These are phyloP conservation scores for Saturnia pavonia DNA, from an alignment of 2,888 invertebrate genomes.

Conservation along the genomic window DNA sequence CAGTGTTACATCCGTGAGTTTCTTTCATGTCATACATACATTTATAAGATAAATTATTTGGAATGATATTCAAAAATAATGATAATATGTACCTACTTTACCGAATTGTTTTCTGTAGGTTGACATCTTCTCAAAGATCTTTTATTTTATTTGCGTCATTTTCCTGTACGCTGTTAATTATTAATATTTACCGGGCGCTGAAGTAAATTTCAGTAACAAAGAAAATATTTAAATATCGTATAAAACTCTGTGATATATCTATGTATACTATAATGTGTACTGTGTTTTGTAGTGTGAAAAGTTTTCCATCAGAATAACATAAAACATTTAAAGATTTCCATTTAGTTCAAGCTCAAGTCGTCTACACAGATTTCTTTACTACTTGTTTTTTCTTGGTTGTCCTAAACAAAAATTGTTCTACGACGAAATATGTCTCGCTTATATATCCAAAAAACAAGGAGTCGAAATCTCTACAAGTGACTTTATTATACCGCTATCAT, in stretches of 20 bases:
- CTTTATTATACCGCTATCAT: too few relatives aligned
- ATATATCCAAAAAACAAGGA: too few relatives aligned
- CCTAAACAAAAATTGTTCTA: too few relatives aligned
- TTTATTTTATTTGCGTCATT: background rate
- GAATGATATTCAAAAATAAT: background rate
- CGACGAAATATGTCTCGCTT: too few relatives aligned
- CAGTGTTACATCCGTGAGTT: conserved; percentile 61
- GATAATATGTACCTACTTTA: background rate
- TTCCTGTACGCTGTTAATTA: background rate
- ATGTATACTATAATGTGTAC: background rate
- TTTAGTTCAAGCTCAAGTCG: background rate
- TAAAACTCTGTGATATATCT: background rate
- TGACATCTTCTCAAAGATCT: background rate
- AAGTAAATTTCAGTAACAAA: background rate
- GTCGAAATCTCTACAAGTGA: too few relatives aligned
- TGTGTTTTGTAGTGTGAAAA: background rate
- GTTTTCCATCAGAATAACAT: background rate
- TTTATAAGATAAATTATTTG: background rate
- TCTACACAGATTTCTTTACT: too few relatives aligned
- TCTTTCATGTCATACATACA: background rate
- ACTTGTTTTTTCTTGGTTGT: too few relatives aligned
- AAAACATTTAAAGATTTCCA: background rate
- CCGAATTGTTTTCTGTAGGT: background rate
- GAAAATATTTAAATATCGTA: background rate
- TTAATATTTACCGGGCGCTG: background rate